Percentiles rank a stretch among this genome's conserved stretches.
Evolutionary conservation across 2,113 vertebrate genomes (phyloP).

Genomic region (Piaya cayana): DNA sequence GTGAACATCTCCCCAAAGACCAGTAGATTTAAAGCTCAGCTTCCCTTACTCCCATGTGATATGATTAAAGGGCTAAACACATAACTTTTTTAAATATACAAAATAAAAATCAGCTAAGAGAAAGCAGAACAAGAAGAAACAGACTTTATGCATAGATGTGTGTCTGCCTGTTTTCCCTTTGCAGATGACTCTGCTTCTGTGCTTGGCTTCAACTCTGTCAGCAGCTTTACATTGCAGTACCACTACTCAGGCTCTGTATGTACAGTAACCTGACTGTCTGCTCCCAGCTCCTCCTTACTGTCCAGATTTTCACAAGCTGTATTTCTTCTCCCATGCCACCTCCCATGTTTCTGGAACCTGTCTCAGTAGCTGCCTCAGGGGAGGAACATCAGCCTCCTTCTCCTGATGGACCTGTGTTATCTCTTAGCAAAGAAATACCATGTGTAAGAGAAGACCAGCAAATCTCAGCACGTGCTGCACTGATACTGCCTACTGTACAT

Average conservation of each 20-base stretch:
- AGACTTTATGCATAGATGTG: not conserved
- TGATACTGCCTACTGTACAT: not conserved
- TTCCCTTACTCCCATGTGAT: not conserved
- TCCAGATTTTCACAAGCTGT: not conserved
- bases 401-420: not conserved
- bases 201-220: not conserved
- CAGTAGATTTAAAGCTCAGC: not conserved
- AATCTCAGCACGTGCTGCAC: not conserved
- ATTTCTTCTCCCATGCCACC: not conserved
- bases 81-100: not conserved
- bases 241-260: not conserved
- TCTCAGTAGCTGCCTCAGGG: not conserved
- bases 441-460: not conserved
- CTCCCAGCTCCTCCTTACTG: not conserved
- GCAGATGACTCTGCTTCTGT: not conserved
- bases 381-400: not conserved
- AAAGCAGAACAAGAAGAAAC: not conserved
- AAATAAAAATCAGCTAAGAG: not conserved
- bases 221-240: not conserved
- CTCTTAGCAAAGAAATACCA: not conserved
- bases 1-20: not conserved
- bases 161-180: not conserved
- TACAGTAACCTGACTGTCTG: not conserved
- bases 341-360: fast-evolving
- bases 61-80: not conserved